These are phyloP conservation scores for Mesoligia furuncula DNA, from an alignment of 2,888 invertebrate genomes.

Conservation along the genomic window DNA sequence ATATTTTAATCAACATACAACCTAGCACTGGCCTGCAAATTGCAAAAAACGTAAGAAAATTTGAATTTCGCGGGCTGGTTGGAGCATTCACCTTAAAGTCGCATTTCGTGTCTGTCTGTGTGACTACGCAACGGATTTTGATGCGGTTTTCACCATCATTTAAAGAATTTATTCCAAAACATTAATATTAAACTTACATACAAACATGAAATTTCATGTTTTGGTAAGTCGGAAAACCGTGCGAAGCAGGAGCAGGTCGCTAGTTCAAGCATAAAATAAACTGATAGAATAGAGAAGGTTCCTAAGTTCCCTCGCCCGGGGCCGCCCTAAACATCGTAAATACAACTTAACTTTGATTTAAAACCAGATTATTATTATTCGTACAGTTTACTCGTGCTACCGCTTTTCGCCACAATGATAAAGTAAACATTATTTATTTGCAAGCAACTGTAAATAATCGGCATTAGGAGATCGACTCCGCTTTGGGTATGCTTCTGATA, in stretches of 20 bases:
- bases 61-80: too few species aligned
- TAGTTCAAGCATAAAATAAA: slow-evolving; percentile 3
- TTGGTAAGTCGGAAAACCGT: neutral
- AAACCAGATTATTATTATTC: slow-evolving; percentile 71
- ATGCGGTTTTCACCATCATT: neutral
- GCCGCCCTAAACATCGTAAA: slow-evolving; percentile 69
- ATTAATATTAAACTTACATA: neutral
- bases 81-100: neutral
- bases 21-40: too few species aligned
- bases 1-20: too few species aligned
- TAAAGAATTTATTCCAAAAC: neutral
- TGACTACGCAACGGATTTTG: neutral
- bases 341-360: slow-evolving; percentile 76
- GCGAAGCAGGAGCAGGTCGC: neutral
- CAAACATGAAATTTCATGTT: neutral
- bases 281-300: slow-evolving; percentile 26
- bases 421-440: slow-evolving; percentile 65
- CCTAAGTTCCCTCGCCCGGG: neutral
- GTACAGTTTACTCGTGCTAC: slow-evolving; percentile 65
- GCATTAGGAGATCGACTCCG: slow-evolving; percentile 57
- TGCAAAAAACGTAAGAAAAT: too few species aligned
- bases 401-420: slow-evolving; percentile 70
- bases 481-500: slow-evolving; percentile 53
- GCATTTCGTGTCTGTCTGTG: neutral
- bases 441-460: slow-evolving; percentile 65